Evolutionary conservation across 2,797 vertebrate genomes (phyloP).

Genomic region (Microctenopoma lineatum): DNA sequence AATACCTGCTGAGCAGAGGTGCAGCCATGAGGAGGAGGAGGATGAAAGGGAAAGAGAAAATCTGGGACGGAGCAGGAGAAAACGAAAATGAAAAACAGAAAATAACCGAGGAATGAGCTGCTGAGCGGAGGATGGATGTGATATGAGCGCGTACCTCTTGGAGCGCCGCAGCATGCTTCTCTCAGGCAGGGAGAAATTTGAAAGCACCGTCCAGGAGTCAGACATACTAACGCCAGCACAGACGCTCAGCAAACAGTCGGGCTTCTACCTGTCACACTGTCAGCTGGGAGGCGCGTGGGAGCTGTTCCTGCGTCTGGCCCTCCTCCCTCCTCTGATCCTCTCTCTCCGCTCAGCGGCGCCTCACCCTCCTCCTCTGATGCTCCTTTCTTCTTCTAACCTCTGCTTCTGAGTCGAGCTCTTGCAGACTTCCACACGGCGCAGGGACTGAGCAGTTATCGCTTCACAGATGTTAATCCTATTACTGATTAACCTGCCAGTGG

Average conservation of each 20-base stretch:
- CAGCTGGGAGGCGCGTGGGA: slow-evolving; percentile 16
- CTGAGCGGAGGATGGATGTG: not conserved
- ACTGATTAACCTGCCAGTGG: not conserved
- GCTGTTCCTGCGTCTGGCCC: slow-evolving; percentile 17
- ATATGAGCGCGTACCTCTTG: slow-evolving; percentile 82
- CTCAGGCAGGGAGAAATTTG: slow-evolving; percentile 91
- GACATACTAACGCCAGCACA: slow-evolving; percentile 85
- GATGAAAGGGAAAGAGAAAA: not conserved
- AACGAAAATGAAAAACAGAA: not conserved
- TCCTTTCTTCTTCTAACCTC: slow-evolving; percentile 9
- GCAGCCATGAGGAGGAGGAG: slow-evolving; percentile 1
- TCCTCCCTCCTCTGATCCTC: not conserved
- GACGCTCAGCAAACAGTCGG: slow-evolving; percentile 49
- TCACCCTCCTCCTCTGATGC: slow-evolving; percentile 4
- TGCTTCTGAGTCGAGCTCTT: slow-evolving; percentile 11
- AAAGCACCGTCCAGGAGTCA: slow-evolving; percentile 92
- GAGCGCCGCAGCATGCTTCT: slow-evolving; percentile 91
- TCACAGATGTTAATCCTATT: slow-evolving; percentile 5
- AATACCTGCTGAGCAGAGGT: slow-evolving; percentile 47
- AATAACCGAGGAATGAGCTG: slow-evolving; percentile 10
- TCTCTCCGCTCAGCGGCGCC: slow-evolving; percentile 14
- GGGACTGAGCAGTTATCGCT: not conserved
- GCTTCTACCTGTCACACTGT: slow-evolving; percentile 61
- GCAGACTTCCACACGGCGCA: not conserved
- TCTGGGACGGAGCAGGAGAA: not conserved